phyloP scores from a whole-genome alignment of 2,797 vertebrate genomes.

The Rachycentron canadum region DNA sequence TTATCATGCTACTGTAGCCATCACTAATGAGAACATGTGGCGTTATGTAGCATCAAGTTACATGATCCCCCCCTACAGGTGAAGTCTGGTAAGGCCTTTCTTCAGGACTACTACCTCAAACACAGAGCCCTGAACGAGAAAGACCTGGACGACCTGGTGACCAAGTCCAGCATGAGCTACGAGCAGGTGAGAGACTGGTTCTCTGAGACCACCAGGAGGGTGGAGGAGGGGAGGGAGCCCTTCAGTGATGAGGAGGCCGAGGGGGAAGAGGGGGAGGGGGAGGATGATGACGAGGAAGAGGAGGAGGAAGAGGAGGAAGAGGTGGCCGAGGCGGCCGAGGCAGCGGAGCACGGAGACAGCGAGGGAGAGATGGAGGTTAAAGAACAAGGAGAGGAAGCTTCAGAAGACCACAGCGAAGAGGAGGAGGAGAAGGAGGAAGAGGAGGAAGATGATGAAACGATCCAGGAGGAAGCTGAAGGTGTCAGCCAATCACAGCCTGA shows the following conservation, averaged over 20 bases:
- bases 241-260: slow-evolving; percentile 76
- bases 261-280: neutral
- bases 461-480: slow-evolving; percentile 78
- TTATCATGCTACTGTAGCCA: no score
- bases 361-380: slow-evolving; percentile 58
- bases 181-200: slow-evolving; percentile 98
- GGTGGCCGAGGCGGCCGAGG: slow-evolving; percentile 37
- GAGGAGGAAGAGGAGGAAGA: slow-evolving; percentile 79
- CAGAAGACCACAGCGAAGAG: neutral
- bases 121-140: slow-evolving; percentile 94
- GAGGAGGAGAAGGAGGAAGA: slow-evolving; percentile 72
- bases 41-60: no score
- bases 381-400: slow-evolving; percentile 56
- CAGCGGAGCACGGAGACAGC: slow-evolving; percentile 57
- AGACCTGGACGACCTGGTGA: slow-evolving; percentile 94
- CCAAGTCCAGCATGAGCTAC: slow-evolving; percentile 96
- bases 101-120: slow-evolving; percentile 96
- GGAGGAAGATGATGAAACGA: slow-evolving; percentile 68
- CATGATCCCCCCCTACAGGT: slow-evolving; percentile 55
- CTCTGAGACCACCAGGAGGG: slow-evolving; percentile 86
- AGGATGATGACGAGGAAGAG: neutral
- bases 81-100: slow-evolving; percentile 92
- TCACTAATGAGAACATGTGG: no score
- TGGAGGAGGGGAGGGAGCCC: slow-evolving; percentile 87
- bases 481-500: slow-evolving; percentile 91